Evolutionary conservation across 2,113 vertebrate genomes (phyloP).

Genomic region (Oxyruncus cristatus): DNA sequence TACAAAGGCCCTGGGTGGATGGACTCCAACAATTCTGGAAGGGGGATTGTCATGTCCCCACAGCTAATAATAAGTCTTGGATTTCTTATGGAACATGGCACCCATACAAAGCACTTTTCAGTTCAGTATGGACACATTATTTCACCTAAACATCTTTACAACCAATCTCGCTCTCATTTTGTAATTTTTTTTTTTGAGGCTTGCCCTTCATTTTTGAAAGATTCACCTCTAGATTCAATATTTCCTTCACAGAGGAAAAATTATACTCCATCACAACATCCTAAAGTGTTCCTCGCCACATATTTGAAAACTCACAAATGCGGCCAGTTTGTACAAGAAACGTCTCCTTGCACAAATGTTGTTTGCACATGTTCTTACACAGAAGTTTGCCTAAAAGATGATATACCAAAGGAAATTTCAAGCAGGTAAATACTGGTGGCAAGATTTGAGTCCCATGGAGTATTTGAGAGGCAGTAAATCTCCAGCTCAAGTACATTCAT

Average conservation of each 20-base stretch:
- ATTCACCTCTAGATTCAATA: not conserved
- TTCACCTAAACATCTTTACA: not conserved
- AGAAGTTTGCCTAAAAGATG: not conserved
- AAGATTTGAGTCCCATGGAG: not conserved
- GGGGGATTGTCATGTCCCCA: not conserved
- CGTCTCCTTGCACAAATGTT: not conserved
- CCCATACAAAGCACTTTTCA: not conserved
- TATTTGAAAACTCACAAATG: not conserved
- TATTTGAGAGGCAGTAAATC: not conserved
- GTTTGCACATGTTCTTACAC: not conserved
- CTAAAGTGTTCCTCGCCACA: not conserved
- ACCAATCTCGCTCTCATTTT: rapidly evolving
- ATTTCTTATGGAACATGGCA: not conserved
- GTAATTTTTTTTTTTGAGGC: not conserved
- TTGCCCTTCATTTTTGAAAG: not conserved
- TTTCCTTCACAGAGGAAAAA: not conserved
- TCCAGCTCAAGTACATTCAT: not conserved
- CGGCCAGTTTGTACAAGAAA: not conserved
- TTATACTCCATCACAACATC: not conserved
- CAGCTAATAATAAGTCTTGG: not conserved
- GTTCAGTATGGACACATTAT: rapidly evolving
- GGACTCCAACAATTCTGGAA: not conserved
- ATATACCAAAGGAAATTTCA: not conserved
- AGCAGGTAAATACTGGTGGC: not conserved
- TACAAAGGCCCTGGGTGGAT: no score